Conservation (phyloP, 2,113 vertebrate genomes). For the Paratilapia polleni region DNA sequence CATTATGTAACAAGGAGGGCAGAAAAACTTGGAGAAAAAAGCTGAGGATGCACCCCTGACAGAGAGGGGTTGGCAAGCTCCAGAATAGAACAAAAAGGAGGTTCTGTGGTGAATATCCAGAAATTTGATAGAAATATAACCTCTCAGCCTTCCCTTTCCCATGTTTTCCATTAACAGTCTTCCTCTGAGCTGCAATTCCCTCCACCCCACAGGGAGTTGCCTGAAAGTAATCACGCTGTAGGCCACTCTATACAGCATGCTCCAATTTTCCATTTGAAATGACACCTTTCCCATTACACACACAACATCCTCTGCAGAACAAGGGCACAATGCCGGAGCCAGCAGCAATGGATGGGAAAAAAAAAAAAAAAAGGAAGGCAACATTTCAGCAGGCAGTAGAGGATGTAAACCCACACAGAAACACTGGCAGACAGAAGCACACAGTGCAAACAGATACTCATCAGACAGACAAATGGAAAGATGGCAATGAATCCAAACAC, state of each 20-base stretch:
- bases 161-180: neutral
- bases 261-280: slow-evolving; percentile 25
- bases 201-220: neutral
- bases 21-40: neutral
- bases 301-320: neutral
- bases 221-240: neutral
- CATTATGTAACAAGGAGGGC: neutral
- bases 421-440: neutral
- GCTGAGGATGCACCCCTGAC: neutral
- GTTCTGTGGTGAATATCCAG: neutral
- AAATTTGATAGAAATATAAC: neutral
- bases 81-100: neutral
- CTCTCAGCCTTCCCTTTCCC: neutral
- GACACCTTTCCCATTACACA: slow-evolving; percentile 18
- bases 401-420: slow-evolving; percentile 2
- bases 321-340: neutral
- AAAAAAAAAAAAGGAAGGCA: neutral
- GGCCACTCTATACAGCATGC: neutral
- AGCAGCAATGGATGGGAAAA: neutral
- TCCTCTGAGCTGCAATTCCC: neutral
- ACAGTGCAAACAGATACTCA: neutral
- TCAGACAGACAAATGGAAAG: neutral
- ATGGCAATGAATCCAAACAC: neutral
- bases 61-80: neutral
- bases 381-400: neutral